Base-by-base conservation (phyloP, 2,797 vertebrate genomes). In the Sibirionetta formosa region DNA sequence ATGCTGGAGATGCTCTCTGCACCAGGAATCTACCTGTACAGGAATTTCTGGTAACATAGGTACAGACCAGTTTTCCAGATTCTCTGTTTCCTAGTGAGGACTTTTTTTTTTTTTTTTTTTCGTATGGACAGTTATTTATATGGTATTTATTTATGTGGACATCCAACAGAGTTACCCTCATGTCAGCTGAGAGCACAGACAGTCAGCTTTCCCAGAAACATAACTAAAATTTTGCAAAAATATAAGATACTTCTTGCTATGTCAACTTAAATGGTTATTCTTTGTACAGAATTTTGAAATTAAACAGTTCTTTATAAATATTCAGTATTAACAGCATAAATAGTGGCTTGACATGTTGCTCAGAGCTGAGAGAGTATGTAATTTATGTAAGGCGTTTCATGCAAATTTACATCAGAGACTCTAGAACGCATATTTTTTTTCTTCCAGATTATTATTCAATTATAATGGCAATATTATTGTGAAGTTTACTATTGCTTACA, bases 401-500 rank as follows among this genome's bases (percentile, higher is more conserved):
- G 29, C 10, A 94, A 79, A 86, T 93, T 80, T 56, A 77, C 79
- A 60, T 80, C 27, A 86, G 75, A 44, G 70, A 60, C 27, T 56
- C 51, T 31, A 85, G 38, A 87, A 46, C 3, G 46, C 15, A 70
- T n/a, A 53, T 11, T 7, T 60, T 8, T 60, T 90, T 77, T 77
- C 19, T 56, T 51, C 4, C 11, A 42, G 20, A 57, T 72, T 58
- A 31, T 11, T n/a, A 70, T 42, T 14, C 88, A 50, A 70, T 82
- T 73, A n/a, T 63, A 84, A 68, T 1, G 93, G 8, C 3, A 60
- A 76, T 44, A 9, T 29, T 79, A 81, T 38, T 82, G 51, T 87
- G 78, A 53, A 63, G 60, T 90, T 88, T 58, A 20, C 70, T 93
- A 31, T 86, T 96, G 68, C 63, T 96, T 96, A 86, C 31, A 94